phyloP scores from a whole-genome alignment of 2,113 vertebrate genomes.

The Tachuris rubrigastra region DNA sequence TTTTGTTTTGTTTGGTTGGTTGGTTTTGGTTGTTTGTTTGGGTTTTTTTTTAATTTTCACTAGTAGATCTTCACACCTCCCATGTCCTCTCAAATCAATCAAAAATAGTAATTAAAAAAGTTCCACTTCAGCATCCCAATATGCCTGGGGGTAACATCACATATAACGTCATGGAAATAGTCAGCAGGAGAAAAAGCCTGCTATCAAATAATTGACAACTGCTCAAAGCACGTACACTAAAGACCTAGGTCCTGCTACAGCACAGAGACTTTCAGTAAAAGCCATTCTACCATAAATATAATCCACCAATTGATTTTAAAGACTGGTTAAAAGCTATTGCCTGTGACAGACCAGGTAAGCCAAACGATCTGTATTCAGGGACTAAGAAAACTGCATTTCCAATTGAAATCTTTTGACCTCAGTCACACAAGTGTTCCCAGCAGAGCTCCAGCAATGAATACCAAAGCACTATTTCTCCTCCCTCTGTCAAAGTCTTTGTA shows the following conservation, averaged over 20 bases:
- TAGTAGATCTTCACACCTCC: background rate
- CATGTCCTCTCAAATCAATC: constrained; percentile 16
- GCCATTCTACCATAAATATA: background rate
- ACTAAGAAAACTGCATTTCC: background rate
- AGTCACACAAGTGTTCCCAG: background rate
- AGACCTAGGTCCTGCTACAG: background rate
- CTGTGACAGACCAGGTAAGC: constrained; percentile 16
- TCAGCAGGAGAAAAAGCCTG: background rate
- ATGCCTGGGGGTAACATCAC: constrained; percentile 14
- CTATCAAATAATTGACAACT: constrained; percentile 37
- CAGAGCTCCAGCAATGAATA: background rate
- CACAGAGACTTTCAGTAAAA: background rate
- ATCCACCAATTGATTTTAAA: constrained; percentile 29
- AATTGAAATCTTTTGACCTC: background rate
- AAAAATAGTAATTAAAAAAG: constrained; percentile 22
- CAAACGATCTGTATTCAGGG: background rate
- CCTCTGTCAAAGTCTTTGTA: background rate
- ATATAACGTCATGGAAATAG: constrained; percentile 54
- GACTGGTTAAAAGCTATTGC: constrained; percentile 1
- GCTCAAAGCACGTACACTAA: background rate
- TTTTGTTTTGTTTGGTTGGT: background rate
- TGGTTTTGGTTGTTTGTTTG: too few relatives aligned
- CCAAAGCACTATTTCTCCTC: background rate
- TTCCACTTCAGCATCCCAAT: constrained; percentile 23
- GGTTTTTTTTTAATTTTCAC: background rate